A percentile compares a stretch with the other conserved stretches of the same genome.
phyloP scores from a whole-genome alignment of 2,797 vertebrate genomes.

The Sebastes itinus region DNA sequence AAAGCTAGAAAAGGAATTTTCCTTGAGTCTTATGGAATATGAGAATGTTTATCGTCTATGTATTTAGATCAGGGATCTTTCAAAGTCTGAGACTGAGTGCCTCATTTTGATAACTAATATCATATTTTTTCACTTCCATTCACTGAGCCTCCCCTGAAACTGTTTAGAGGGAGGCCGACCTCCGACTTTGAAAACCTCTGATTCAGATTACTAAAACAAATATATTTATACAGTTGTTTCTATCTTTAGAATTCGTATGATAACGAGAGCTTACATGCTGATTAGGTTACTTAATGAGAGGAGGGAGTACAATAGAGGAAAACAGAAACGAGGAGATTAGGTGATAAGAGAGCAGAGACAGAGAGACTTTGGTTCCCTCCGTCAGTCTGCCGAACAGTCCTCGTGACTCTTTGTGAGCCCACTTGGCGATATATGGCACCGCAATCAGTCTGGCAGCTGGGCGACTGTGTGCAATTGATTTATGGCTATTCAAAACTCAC shows the following conservation, averaged over 20 bases:
- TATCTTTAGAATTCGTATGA: background rate
- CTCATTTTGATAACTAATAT: background rate
- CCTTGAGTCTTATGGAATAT: background rate
- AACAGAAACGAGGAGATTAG: constrained; percentile 1
- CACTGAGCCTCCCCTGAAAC: background rate
- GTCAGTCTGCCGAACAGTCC: constrained; percentile 18
- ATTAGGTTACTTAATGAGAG: constrained; percentile 33
- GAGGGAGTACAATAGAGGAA: background rate
- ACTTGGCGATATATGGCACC: constrained; percentile 30
- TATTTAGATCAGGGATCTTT: background rate
- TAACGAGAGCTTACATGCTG: constrained; percentile 10
- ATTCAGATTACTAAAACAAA: constrained; percentile 8
- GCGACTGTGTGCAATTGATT: constrained; percentile 60
- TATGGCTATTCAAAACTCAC: constrained; percentile 58
- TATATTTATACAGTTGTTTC: constrained; percentile 6
- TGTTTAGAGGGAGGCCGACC: background rate
- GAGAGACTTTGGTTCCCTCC: constrained; percentile 6
- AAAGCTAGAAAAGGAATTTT: background rate
- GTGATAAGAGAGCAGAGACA: constrained; percentile 4
- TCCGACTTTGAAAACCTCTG: background rate
- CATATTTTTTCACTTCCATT: background rate
- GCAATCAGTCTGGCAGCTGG: constrained; percentile 53
- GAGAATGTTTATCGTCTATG: background rate
- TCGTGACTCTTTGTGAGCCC: constrained; percentile 14
- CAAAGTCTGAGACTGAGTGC: background rate